These are phyloP conservation scores for Peromyscus aztecus DNA, from an alignment of 2,797 vertebrate genomes.

Conservation along the genomic window DNA sequence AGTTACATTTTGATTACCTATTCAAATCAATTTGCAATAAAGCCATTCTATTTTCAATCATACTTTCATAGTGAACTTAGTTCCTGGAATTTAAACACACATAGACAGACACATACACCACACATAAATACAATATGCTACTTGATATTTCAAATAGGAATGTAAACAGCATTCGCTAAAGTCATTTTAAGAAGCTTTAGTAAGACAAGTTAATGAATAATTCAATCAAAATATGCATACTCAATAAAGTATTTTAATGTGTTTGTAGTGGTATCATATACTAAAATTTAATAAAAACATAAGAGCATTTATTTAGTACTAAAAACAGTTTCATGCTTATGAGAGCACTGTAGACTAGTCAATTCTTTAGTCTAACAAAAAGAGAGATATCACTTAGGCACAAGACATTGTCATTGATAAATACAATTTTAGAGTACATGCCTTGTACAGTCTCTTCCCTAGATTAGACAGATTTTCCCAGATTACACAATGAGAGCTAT, in stretches of 20 bases:
- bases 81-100: neutral
- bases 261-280: neutral
- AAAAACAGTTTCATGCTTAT: neutral
- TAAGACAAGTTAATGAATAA: neutral
- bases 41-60: neutral
- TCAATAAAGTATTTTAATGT: neutral
- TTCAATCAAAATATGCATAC: neutral
- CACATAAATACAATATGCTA: neutral
- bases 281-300: constrained; percentile 4
- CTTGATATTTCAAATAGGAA: neutral
- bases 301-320: neutral
- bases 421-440: neutral
- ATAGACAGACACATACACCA: neutral
- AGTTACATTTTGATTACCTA: constrained; percentile 38
- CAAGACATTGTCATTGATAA: neutral
- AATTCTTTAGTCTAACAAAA: neutral
- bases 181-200: neutral
- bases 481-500: neutral
- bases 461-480: neutral
- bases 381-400: neutral
- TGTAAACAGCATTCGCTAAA: neutral
- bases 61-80: constrained; percentile 43
- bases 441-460: neutral
- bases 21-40: constrained; percentile 12
- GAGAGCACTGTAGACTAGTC: neutral